phyloP scores from a whole-genome alignment of 2,888 invertebrate genomes.

The Brenthis ino region DNA sequence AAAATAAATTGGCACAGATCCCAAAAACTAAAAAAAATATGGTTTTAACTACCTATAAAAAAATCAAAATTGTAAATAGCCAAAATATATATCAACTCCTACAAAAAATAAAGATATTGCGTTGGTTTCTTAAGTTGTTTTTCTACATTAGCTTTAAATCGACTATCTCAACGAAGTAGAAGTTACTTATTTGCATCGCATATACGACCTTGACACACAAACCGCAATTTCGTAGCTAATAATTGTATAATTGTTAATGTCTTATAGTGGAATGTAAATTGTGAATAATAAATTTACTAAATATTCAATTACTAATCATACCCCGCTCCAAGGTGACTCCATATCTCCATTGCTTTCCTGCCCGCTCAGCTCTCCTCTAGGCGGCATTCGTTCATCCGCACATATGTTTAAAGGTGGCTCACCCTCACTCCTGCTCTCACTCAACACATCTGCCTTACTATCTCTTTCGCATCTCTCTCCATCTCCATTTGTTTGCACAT shows the following conservation, averaged over 20 bases:
- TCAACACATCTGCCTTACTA: constrained; percentile 68
- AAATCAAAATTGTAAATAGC: background rate
- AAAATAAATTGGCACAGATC: background rate
- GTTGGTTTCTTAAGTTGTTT: constrained; percentile 9
- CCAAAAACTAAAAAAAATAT: background rate
- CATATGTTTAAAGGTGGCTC: constrained; percentile 85
- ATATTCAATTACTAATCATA: constrained; percentile 58
- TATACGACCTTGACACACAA: constrained; percentile 39
- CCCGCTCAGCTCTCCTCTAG: constrained; percentile 92
- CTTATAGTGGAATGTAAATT: constrained; percentile 28
- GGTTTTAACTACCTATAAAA: too few species aligned
- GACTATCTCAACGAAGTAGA: constrained; percentile 27
- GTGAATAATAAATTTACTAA: constrained; percentile 20
- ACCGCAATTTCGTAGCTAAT: constrained; percentile 38
- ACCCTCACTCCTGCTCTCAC: constrained; percentile 62
- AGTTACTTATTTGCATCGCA: constrained; percentile 33
- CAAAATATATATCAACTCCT: constrained; percentile 2
- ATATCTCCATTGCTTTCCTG: constrained; percentile 93
- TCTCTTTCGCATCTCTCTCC: constrained; percentile 58
- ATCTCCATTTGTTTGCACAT: constrained; percentile 47
- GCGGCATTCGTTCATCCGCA: constrained; percentile 93
- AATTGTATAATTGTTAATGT: constrained; percentile 34
- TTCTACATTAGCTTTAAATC: constrained; percentile 17
- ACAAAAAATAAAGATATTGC: background rate
- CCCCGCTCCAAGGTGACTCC: constrained; percentile 89